A percentile compares a stretch with the other conserved stretches of the same genome.
Evolutionary conservation across 2,888 invertebrate genomes (phyloP).

Genomic region (Chirona hameri): DNA sequence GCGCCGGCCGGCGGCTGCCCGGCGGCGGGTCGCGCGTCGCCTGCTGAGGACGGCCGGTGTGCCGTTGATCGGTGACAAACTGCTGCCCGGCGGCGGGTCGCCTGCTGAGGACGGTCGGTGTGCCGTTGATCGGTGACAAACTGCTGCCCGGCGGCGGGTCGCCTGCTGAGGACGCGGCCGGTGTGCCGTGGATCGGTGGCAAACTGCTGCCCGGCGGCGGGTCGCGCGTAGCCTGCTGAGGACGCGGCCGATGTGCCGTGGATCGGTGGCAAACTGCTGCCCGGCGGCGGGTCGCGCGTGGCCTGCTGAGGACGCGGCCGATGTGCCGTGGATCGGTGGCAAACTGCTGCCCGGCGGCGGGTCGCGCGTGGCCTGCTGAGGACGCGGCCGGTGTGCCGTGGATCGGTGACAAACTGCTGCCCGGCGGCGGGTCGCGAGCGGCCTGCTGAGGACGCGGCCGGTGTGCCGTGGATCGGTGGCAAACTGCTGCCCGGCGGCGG

Average conservation of each 20-base stretch:
- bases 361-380: background rate
- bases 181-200: too few species aligned
- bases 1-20: background rate
- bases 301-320: too few species aligned
- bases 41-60: too few species aligned
- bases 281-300: background rate
- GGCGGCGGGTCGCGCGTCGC: background rate
- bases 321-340: too few species aligned
- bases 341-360: background rate
- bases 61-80: too few species aligned
- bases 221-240: background rate
- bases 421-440: background rate
- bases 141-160: background rate
- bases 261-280: background rate
- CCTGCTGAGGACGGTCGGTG: too few species aligned
- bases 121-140: too few species aligned
- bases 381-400: too few species aligned
- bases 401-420: background rate
- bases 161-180: too few species aligned
- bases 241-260: too few species aligned
- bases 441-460: too few species aligned
- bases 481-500: background rate
- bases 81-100: background rate
- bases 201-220: background rate
- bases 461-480: too few species aligned